Conservation (phyloP, 2,113 vertebrate species). For the Cygnus atratus region DNA sequence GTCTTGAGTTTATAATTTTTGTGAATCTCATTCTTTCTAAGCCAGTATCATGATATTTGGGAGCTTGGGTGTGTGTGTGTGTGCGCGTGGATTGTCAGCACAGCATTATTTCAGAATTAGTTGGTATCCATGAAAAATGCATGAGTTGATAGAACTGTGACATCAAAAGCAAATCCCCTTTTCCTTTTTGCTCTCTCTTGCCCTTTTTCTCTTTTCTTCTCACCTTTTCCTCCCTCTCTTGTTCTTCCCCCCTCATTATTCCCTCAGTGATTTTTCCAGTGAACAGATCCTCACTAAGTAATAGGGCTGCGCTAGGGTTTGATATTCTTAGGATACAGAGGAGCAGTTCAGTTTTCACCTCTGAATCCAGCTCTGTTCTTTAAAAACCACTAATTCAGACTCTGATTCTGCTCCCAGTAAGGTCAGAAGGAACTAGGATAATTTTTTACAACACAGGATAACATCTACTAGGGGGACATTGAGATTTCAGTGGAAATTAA, state of each 20-base stretch:
- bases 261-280: conserved; percentile 37
- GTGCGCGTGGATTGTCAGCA: neutral
- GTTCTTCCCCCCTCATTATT: conserved; percentile 62
- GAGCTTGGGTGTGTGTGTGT: neutral
- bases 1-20: neutral
- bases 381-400: neutral
- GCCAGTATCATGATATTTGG: neutral
- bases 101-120: conserved; percentile 50
- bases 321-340: neutral
- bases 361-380: neutral
- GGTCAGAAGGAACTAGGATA: neutral
- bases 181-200: conserved; percentile 51
- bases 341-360: conserved; percentile 4
- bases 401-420: neutral
- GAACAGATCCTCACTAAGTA: conserved; percentile 35
- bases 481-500: neutral
- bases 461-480: neutral
- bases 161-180: conserved; percentile 64
- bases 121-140: conserved; percentile 67
- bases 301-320: neutral
- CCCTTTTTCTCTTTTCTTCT: conserved; percentile 58
- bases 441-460: neutral
- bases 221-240: conserved; percentile 50
- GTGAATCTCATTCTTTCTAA: neutral
- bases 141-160: conserved; percentile 65